Percentiles rank a stretch among this genome's conserved stretches.
These are phyloP conservation scores for Ophiodon elongatus DNA, from an alignment of 2,113 vertebrate species.

Conservation along the genomic window DNA sequence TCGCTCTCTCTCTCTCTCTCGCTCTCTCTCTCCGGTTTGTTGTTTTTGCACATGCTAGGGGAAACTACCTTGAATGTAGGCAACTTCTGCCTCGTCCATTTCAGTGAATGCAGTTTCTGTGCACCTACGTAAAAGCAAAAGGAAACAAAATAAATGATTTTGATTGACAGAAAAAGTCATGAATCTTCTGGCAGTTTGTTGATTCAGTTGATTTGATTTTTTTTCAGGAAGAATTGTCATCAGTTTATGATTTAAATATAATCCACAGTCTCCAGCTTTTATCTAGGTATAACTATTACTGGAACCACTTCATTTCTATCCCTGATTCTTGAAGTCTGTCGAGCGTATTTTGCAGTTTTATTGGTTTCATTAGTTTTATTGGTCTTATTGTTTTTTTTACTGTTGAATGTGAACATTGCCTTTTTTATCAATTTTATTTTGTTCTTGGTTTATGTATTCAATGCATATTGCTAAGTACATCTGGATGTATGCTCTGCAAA, in stretches of 20 bases:
- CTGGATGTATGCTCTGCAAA: neutral
- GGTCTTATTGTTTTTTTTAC: neutral
- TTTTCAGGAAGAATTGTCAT: neutral
- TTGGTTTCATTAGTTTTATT: neutral
- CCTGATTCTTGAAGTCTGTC: neutral
- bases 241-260: neutral
- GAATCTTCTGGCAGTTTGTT: neutral
- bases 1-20: too few species aligned
- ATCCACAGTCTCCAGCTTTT: neutral
- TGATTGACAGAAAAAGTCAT: neutral
- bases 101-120: neutral
- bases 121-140: neutral
- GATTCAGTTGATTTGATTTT: neutral
- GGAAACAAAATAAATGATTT: neutral
- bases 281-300: neutral
- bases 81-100: neutral
- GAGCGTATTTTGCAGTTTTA: neutral
- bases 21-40: conserved; percentile 13
- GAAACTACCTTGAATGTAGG: neutral
- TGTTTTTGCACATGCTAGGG: neutral
- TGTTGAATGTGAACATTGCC: neutral
- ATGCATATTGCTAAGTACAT: neutral
- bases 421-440: neutral
- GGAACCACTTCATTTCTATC: neutral
- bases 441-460: conserved; percentile 2